Base-by-base conservation (phyloP, 2,113 vertebrate genomes). In the Leucoraja erinaceus region DNA sequence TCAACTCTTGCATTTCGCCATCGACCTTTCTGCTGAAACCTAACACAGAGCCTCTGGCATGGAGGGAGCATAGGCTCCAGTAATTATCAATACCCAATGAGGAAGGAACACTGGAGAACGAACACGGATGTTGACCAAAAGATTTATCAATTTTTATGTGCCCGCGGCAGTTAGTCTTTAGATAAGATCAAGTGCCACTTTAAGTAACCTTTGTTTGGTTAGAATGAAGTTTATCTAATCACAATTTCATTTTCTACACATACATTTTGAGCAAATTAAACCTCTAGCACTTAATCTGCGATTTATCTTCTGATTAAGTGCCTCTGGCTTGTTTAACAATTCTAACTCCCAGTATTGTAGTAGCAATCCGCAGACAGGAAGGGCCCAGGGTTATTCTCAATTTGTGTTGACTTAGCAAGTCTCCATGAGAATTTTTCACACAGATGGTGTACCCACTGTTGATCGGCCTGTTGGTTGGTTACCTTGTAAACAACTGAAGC, bases 191-290 rank as follows among this genome's bases (percentile, higher is more conserved):
- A n/a, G 16, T 86, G 83, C 56, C 28, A 28, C 56, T 86, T 86
- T 86, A 61, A 86, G 59, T 86, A 31, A 86, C 61, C 61, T 56
- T 86, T 86, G 56, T 86, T 86, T 86, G 28, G 28, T 63, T 86
- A n/a, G 25, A 86, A 63, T 61, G 10, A 63, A 86, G 22, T 63
- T 61, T 86, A 86, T 86, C 83, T 63, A 61, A 86, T 63, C 56
- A 5, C 25, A 63, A n/a, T 63, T 84, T 59, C 28, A 56, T 59
- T 84, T 84, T 84, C 81, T 28, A 28, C 25, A 84, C 54, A 11
- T 59, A 8, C 2, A 59, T 59, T 59, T 84, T 54, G 59, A 0
- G 54, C 59, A 22, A 59, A 10, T 59, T 84, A 9, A 84, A 84
- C 22, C 81, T 25, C 47, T 1, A 59, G 47, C 22, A 12, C 81